Evolutionary conservation across 1,140 invertebrate genomes (phyloP), one percentile per base, ranked within the genome.

Genomic region (Sycophila sp.): DNA sequence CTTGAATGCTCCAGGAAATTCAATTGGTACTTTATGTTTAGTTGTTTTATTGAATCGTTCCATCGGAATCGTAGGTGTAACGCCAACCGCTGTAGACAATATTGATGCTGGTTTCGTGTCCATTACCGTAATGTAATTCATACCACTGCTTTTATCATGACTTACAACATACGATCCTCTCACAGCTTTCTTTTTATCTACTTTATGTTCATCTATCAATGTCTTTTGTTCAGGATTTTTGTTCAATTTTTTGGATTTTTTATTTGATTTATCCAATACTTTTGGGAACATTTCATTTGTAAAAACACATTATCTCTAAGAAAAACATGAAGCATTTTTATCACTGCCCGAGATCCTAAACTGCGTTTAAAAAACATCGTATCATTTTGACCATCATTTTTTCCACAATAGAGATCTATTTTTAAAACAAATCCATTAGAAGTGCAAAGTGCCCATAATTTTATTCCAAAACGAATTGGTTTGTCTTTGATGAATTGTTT

Each of bases 401-500:
- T 67, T 32, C 56, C 64, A 28, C 36, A 58, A 45, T 71, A 71
- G n/a, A 71, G 51, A 71, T 71, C 55, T 30, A 71, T 13, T 45
- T 65, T 32, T 13, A 34, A 59, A 17, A 71, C 10, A 38, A 45
- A 71, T 15, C 53, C 32, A 56, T 70, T 59, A 11, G n/a, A 28
- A 63, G 56, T 36, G 53, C 68, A 63, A 6, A 63, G 22, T 7
- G 68, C 58, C 60, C 51, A 71, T 7, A 55, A 24, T 30, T 74
- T 71, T 42, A 74, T 69, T 47, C 69, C 64, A 34, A 74, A 74
- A 19, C 69, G 40, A 11, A 65, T 71, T 10, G 53, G 60, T 59
- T 71, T 71, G 19, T 59, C 42, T 38, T 22, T 47, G 13, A 71
- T 64, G 28, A 30, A 69, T 30, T 69, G 68, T 49, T 69, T 69